Evolutionary conservation across 2,888 invertebrate species (phyloP).

Genomic region (Syritta pipiens): DNA sequence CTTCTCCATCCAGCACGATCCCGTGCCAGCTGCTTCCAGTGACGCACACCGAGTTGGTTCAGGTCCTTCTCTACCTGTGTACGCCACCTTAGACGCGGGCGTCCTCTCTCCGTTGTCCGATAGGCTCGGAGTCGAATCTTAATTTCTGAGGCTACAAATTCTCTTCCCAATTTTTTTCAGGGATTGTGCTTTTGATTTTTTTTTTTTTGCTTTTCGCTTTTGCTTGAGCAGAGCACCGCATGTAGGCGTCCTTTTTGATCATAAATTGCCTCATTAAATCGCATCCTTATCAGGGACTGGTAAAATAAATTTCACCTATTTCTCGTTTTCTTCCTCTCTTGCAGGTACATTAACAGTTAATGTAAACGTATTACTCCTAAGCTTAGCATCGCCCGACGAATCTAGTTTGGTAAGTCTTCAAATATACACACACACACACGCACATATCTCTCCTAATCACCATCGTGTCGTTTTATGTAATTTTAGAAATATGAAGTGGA

Average conservation of each 20-base stretch:
- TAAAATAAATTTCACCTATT: conserved; percentile 42
- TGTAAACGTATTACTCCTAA: conserved; percentile 95
- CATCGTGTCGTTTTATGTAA: neutral
- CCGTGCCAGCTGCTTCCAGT: too few species aligned
- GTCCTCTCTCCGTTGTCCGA: too few species aligned
- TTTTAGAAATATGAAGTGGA: conserved; percentile 96
- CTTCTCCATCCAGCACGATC: too few species aligned
- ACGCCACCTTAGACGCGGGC: too few species aligned
- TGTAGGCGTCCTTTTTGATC: conserved; percentile 33
- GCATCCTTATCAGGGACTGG: conserved; percentile 43
- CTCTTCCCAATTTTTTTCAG: neutral
- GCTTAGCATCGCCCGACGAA: conserved; percentile 97
- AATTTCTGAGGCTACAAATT: too few species aligned
- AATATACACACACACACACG: conserved; percentile 71
- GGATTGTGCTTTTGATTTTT: conserved; percentile 2
- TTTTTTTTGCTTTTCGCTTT: conserved; percentile 17
- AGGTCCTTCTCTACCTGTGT: too few species aligned
- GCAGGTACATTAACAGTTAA: conserved; percentile 95
- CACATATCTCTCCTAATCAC: neutral
- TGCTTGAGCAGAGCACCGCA: conserved; percentile 43
- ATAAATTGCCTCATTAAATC: conserved; percentile 60
- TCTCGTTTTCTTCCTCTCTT: conserved; percentile 77
- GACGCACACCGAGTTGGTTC: too few species aligned
- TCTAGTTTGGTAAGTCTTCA: conserved; percentile 97
- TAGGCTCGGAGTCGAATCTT: too few species aligned